Conservation (phyloP, 2,888 invertebrate genomes). For the Hermaeophaga mercurialis region DNA sequence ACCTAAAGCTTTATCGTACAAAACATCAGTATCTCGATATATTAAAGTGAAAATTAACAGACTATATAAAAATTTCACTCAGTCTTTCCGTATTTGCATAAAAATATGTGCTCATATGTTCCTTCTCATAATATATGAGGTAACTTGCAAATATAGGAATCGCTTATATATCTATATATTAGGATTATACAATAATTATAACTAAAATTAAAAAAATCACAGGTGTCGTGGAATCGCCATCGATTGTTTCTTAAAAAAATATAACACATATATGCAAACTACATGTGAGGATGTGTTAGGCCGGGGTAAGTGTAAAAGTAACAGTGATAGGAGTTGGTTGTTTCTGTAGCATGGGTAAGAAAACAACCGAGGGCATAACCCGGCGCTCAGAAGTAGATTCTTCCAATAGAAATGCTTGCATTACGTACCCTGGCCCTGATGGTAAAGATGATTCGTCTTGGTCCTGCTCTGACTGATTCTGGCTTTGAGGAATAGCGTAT, state of each 20-base stretch:
- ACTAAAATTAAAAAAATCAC: conserved; percentile 60
- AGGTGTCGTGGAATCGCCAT: conserved; percentile 61
- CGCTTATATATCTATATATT: conserved; percentile 51
- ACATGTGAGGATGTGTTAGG: conserved; percentile 63
- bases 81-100: conserved; percentile 62
- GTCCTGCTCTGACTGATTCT: conserved; percentile 43
- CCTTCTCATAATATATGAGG: conserved; percentile 57
- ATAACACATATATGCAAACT: conserved; percentile 56
- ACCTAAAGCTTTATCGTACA: conserved; percentile 60
- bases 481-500: conserved; percentile 67
- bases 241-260: conserved; percentile 57
- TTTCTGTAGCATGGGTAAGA: conserved; percentile 89
- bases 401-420: conserved; percentile 91
- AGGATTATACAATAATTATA: conserved; percentile 56
- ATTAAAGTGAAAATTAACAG: conserved; percentile 59
- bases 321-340: conserved; percentile 85
- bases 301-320: conserved; percentile 92
- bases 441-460: conserved; percentile 38
- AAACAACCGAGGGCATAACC: conserved; percentile 90
- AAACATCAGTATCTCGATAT: conserved; percentile 59
- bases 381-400: conserved; percentile 62
- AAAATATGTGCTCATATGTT: conserved; percentile 60
- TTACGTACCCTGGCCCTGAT: conserved; percentile 65
- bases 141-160: conserved; percentile 56
- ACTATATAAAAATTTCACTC: conserved; percentile 61